Evolutionary conservation across 2,888 invertebrate genomes (phyloP), one percentile per base, ranked within the genome.

Genomic region (Timandra comae): DNA sequence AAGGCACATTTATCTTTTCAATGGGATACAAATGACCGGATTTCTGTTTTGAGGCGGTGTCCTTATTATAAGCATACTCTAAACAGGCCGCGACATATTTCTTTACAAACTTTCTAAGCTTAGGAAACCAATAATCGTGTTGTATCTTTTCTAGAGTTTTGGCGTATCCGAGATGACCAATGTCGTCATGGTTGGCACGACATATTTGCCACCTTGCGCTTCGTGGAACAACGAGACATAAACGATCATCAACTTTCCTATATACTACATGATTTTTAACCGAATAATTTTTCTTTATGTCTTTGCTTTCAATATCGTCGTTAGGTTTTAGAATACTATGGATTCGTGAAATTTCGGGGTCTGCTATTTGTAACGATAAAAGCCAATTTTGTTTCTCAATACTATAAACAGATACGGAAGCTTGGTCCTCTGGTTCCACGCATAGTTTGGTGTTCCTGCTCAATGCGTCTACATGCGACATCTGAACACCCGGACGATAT

Each of bases 391-490:
- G 28, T 7, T 24, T 7, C 12, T 8, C 21, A n/a, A 21, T 21
- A 21, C 9, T 26, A 12, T 26, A 26, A 5, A 26, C 26, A 11
- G 26, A 6, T 26, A 26, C 11, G 7, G 12, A 16, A 3, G 21
- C 7, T 21, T 21, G 7, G 8, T 21, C 21, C 2, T 6, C 8
- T n/a, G 3, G 7, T n/a, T 21, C 21, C 7, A 21, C 21, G 8
- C 7, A 21, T 21, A 21, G 21, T n/a, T 21, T 21, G 21, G 31
- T 20, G 9, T 25, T 31, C 7, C 31, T 13, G 20, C 31, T 31
- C 11, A 34, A 12, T 3, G 33, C 33, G 9, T 49, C 49, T 1
- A 43, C 45, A 21, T 53, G 48, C 4, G 23, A 21, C 37, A 53
- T 38, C 11, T 38, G 35, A 2, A 19, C 9, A 0, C 49, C 52